Percentiles rank a stretch among this genome's conserved stretches.
phyloP scores from a whole-genome alignment of 1,140 invertebrate genomes.

The Drosophila kikkawai region DNA sequence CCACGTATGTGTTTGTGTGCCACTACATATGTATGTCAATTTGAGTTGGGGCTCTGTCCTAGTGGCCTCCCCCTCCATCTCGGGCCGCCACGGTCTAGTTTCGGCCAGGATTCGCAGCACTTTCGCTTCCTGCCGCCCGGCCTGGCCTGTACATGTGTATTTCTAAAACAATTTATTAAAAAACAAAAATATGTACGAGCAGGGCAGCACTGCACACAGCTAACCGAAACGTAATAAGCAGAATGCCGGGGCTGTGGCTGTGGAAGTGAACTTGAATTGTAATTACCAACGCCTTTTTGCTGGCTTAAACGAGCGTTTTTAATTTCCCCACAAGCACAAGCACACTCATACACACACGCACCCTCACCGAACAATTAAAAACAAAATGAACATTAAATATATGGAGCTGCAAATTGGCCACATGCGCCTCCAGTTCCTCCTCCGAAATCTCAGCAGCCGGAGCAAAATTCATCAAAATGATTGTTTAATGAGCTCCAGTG shows the following conservation, averaged over 20 bases:
- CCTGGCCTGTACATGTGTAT: neutral
- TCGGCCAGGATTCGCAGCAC: constrained; percentile 37
- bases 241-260: constrained; percentile 32
- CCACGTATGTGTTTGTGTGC: constrained; percentile 13
- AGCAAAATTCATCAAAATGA: constrained; percentile 75
- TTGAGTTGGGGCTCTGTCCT: constrained; percentile 45
- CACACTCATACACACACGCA: constrained; percentile 1
- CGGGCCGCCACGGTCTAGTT: constrained; percentile 52
- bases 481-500: constrained; percentile 75
- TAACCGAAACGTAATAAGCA: constrained; percentile 43
- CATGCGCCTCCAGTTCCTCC: constrained; percentile 27
- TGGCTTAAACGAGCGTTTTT: constrained; percentile 59
- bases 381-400: constrained; percentile 65
- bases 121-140: constrained; percentile 35
- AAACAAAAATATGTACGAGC: constrained; percentile 60
- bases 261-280: constrained; percentile 78
- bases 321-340: constrained; percentile 52
- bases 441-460: constrained; percentile 7
- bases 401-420: constrained; percentile 67
- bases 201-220: constrained; percentile 7
- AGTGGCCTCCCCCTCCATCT: constrained; percentile 21
- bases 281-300: constrained; percentile 72
- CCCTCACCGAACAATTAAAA: constrained; percentile 54
- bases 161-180: constrained; percentile 76
- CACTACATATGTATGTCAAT: constrained; percentile 66